phyloP scores from a whole-genome alignment of 2,113 vertebrate genomes.

The Hemibagrus wyckioides region DNA sequence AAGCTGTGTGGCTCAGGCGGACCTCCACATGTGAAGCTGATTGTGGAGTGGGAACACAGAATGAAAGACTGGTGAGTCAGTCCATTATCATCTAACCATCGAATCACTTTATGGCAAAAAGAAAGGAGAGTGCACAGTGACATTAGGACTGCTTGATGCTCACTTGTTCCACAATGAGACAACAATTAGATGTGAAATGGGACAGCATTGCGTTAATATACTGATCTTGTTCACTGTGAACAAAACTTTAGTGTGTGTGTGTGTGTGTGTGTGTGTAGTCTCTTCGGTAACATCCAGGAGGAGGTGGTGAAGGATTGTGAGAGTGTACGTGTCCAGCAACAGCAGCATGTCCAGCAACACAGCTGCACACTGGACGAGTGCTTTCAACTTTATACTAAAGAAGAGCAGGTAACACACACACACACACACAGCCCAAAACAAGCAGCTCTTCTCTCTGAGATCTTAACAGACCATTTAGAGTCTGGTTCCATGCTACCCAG shows the following conservation, averaged over 20 bases:
- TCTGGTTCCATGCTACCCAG: not conserved
- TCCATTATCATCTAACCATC: not conserved
- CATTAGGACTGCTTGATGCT: not conserved
- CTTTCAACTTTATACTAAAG: slow-evolving; percentile 98
- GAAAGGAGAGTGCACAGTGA: not conserved
- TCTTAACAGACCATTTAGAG: not conserved
- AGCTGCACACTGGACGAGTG: slow-evolving; percentile 93
- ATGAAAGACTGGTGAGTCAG: slow-evolving; percentile 86
- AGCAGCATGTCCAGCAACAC: slow-evolving; percentile 85
- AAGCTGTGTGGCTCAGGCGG: slow-evolving; percentile 81
- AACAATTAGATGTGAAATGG: not conserved
- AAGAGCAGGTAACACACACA: slow-evolving; percentile 84
- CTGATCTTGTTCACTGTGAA: not conserved
- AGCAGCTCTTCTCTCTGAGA: not conserved
- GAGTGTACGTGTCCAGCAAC: slow-evolving; percentile 84
- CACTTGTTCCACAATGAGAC: not conserved
- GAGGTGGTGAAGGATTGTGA: slow-evolving; percentile 87
- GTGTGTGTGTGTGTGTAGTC: slow-evolving; percentile 62
- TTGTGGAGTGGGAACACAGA: slow-evolving; percentile 84
- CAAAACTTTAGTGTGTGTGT: not conserved
- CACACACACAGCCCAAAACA: not conserved
- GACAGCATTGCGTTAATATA: not conserved
- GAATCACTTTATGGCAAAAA: not conserved
- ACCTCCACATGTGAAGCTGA: slow-evolving; percentile 88
- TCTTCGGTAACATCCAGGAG: slow-evolving; percentile 89